Percentiles rank a stretch among this genome's conserved stretches.
Evolutionary conservation across 2,113 vertebrate genomes (phyloP).

Genomic region (Oryzias javanicus): DNA sequence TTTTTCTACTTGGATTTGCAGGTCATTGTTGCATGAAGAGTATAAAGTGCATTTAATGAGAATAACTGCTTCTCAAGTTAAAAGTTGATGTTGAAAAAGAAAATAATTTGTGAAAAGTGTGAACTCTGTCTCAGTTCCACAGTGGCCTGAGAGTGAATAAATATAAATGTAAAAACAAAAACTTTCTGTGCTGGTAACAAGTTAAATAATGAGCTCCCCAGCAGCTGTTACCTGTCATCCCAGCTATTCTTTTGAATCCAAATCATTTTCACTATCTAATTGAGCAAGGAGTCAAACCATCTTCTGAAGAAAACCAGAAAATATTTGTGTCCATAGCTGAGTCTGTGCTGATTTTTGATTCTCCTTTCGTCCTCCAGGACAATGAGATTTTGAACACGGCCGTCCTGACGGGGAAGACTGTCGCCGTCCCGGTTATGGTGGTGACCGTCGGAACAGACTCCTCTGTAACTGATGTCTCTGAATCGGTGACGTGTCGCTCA

Average conservation of each 20-base stretch:
- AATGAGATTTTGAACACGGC: conserved; percentile 93
- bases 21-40: too few species aligned
- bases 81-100: not conserved
- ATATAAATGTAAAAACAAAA: not conserved
- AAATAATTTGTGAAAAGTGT: not conserved
- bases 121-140: not conserved
- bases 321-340: not conserved
- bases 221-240: conserved; percentile 22
- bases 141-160: not conserved
- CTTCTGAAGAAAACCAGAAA: not conserved
- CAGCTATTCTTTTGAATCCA: conserved; percentile 12
- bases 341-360: conserved; percentile 5
- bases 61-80: not conserved
- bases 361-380: conserved; percentile 75
- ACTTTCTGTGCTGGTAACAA: not conserved
- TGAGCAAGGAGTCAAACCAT: conserved; percentile 1
- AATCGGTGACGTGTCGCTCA: conserved; percentile 86
- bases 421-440: conserved; percentile 88
- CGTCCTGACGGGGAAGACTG: conserved; percentile 88
- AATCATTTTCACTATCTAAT: conserved; percentile 11
- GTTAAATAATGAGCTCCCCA: conserved; percentile 5
- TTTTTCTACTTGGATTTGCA: too few species aligned
- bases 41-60: not conserved
- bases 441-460: conserved; percentile 85
- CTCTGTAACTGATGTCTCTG: conserved; percentile 85